Percentiles rank a stretch among this genome's conserved stretches.
Evolutionary conservation across 1,140 invertebrate genomes (phyloP).

Genomic region (Scaptomyza pallida): DNA sequence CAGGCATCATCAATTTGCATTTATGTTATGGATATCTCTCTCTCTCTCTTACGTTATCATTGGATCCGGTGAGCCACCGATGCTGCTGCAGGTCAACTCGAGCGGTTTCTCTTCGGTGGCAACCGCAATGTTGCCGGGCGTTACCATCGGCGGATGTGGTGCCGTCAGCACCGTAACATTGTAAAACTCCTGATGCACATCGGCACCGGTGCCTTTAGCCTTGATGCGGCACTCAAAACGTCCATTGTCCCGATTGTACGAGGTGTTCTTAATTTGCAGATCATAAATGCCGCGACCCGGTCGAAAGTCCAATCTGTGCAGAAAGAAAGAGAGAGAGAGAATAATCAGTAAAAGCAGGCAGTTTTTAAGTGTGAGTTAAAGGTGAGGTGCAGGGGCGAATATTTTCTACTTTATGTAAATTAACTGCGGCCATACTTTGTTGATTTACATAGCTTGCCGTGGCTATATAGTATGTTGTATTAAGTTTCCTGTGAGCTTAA

Average conservation of each 20-base stretch:
- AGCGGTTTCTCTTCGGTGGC: conserved; percentile 92
- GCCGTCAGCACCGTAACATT: conserved; percentile 93
- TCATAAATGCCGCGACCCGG: conserved; percentile 93
- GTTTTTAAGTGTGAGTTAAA: not conserved
- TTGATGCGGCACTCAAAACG: conserved; percentile 95
- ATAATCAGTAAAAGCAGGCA: not conserved
- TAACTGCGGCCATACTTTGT: conserved; percentile 58
- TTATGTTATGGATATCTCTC: conserved; percentile 54
- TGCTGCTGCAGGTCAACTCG: conserved; percentile 92
- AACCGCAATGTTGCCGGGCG: conserved; percentile 88
- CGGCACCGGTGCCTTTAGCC: conserved; percentile 92
- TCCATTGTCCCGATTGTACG: conserved; percentile 95
- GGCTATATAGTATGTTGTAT: not conserved
- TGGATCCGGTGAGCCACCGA: conserved; percentile 95
- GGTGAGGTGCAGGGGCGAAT: conserved; percentile 20
- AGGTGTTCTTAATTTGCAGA: conserved; percentile 92
- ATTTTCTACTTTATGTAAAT: conserved; percentile 70
- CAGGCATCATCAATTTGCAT: conserved; percentile 34
- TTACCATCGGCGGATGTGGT: conserved; percentile 91
- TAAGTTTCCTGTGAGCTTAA: not conserved
- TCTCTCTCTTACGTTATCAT: conserved; percentile 88
- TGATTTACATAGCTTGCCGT: conserved; percentile 54
- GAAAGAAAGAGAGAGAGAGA: conserved; percentile 23
- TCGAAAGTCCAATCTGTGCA: conserved; percentile 89
- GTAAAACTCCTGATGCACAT: conserved; percentile 92